phyloP scores from a whole-genome alignment of 2,113 vertebrate species.

The Melospiza melodia region DNA sequence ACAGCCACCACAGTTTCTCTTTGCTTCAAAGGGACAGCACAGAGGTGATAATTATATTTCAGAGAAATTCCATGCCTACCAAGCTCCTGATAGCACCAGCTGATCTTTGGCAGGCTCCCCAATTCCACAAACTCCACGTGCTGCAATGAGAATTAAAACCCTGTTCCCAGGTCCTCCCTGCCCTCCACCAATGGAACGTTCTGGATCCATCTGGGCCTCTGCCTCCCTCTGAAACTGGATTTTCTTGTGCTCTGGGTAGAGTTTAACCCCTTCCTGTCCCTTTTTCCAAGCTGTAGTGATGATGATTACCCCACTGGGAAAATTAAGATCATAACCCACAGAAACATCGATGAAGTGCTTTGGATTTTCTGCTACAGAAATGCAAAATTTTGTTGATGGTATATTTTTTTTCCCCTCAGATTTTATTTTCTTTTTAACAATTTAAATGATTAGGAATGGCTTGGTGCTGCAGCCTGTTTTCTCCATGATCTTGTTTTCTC shows the following conservation, averaged over 20 bases:
- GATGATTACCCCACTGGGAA: background rate
- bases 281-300: background rate
- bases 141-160: background rate
- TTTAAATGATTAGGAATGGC: background rate
- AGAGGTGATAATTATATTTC: background rate
- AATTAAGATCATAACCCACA: background rate
- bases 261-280: background rate
- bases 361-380: background rate
- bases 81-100: background rate
- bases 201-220: background rate
- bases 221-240: background rate
- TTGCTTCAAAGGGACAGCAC: background rate
- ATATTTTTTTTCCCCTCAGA: accelerated
- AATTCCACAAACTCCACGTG: background rate
- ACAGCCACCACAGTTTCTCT: background rate
- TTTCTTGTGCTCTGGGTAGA: background rate
- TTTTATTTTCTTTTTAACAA: background rate
- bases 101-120: background rate
- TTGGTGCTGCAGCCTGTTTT: background rate
- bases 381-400: background rate
- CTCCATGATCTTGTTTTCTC: background rate
- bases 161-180: background rate
- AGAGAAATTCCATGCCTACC: background rate
- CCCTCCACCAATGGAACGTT: accelerated
- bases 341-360: background rate